phyloP scores from a whole-genome alignment of 2,113 vertebrate genomes.

The Sebastes fasciatus region DNA sequence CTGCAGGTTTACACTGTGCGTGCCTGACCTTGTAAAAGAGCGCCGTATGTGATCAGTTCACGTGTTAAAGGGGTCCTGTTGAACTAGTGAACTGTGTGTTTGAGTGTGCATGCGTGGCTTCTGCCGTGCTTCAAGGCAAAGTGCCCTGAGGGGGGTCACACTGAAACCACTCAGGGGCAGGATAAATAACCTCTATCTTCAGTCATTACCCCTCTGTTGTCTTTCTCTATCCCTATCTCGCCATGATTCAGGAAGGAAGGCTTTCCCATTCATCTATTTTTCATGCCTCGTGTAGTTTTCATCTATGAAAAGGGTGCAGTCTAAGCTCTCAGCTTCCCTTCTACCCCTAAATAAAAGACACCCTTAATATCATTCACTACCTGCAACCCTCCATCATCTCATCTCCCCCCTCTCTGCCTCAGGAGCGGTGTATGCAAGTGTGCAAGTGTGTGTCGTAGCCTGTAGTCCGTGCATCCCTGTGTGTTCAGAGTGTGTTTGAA shows the following conservation, averaged over 20 bases:
- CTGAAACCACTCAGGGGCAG: conserved; percentile 65
- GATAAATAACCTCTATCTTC: conserved; percentile 70
- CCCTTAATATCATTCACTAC: conserved; percentile 67
- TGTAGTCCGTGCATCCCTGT: conserved; percentile 22
- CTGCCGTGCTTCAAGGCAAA: conserved; percentile 35
- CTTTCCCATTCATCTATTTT: conserved; percentile 78
- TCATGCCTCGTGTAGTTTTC: conserved; percentile 74
- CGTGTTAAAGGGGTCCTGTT: conserved; percentile 62
- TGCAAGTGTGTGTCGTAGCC: conserved; percentile 23
- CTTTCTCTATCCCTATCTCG: conserved; percentile 45
- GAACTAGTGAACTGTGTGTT: conserved; percentile 63
- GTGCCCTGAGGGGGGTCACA: conserved; percentile 48
- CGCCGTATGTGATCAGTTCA: conserved; percentile 59
- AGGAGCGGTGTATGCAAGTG: conserved; percentile 51
- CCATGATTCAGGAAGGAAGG: conserved; percentile 57
- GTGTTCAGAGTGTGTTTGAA: conserved; percentile 20
- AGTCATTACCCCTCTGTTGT: conserved; percentile 69
- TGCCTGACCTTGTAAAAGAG: conserved; percentile 57
- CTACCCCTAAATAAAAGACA: conserved; percentile 69
- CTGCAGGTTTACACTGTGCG: conserved; percentile 17
- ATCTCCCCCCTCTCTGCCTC: conserved; percentile 55
- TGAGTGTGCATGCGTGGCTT: conserved; percentile 17
- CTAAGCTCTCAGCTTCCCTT: conserved; percentile 53
- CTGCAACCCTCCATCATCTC: conserved; percentile 73
- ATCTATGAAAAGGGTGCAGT: conserved; percentile 51